Evolutionary conservation across 2,888 invertebrate species (phyloP).

Genomic region (Drosophila buzzatii): DNA sequence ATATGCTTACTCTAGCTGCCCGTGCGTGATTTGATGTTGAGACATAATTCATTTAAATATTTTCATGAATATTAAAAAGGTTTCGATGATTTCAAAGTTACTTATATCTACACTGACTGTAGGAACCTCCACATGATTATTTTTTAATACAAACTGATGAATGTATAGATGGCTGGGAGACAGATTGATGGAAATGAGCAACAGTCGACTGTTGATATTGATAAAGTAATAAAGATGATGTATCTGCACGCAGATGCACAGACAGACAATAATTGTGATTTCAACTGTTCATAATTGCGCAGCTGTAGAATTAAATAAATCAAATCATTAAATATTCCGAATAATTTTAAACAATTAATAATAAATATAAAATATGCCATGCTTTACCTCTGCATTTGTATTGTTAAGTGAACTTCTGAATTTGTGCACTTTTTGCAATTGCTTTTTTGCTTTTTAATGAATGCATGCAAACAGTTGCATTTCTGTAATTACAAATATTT

Average conservation of each 20-base stretch:
- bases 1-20: background rate
- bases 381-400: background rate
- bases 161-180: too few relatives aligned
- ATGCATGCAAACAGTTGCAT: conserved; percentile 4
- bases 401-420: background rate
- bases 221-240: background rate
- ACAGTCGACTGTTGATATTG: too few relatives aligned
- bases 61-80: background rate
- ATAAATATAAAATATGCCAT: background rate
- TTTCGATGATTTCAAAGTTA: too few relatives aligned
- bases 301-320: background rate
- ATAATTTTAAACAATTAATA: background rate
- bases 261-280: too few relatives aligned
- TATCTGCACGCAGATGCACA: too few relatives aligned
- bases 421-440: conserved; percentile 14
- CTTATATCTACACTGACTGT: too few relatives aligned
- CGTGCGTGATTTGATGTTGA: background rate
- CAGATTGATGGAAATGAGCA: too few relatives aligned
- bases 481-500: conserved; percentile 40
- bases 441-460: background rate
- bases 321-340: background rate
- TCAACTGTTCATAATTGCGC: background rate
- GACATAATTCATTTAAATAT: too few relatives aligned
- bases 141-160: too few relatives aligned
- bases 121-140: too few relatives aligned